Evolutionary conservation across 2,113 vertebrate species (phyloP).

Genomic region (Grammomys dolichurus): DNA sequence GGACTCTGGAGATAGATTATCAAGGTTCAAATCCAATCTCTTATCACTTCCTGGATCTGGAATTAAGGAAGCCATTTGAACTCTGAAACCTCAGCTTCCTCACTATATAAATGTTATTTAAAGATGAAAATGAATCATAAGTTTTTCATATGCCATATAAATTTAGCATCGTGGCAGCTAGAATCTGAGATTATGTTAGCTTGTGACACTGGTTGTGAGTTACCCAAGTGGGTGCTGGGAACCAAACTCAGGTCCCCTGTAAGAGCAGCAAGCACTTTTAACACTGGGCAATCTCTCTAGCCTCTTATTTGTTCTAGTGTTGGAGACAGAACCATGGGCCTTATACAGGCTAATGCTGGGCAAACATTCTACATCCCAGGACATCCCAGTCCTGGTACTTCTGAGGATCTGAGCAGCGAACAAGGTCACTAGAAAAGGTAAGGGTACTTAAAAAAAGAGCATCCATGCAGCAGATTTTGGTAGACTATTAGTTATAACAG

Average conservation of each 20-base stretch:
- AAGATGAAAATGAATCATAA: constrained; percentile 29
- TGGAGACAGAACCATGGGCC: background rate
- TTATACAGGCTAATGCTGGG: background rate
- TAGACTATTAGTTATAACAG: background rate
- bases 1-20: constrained; percentile 25
- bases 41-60: background rate
- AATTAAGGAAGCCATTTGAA: background rate
- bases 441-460: background rate
- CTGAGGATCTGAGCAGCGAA: constrained; percentile 47
- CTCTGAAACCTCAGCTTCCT: constrained; percentile 44
- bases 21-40: constrained; percentile 29
- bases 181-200: background rate
- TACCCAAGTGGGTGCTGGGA: too few relatives aligned
- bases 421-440: constrained; percentile 39
- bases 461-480: constrained; percentile 21
- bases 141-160: constrained; percentile 46
- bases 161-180: background rate
- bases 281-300: background rate
- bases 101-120: constrained; percentile 35
- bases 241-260: background rate
- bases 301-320: background rate
- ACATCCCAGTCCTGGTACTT: background rate
- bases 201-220: background rate
- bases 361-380: background rate
- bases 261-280: background rate